phyloP scores from a whole-genome alignment of 2,113 vertebrate genomes.

The Pipra filicauda region DNA sequence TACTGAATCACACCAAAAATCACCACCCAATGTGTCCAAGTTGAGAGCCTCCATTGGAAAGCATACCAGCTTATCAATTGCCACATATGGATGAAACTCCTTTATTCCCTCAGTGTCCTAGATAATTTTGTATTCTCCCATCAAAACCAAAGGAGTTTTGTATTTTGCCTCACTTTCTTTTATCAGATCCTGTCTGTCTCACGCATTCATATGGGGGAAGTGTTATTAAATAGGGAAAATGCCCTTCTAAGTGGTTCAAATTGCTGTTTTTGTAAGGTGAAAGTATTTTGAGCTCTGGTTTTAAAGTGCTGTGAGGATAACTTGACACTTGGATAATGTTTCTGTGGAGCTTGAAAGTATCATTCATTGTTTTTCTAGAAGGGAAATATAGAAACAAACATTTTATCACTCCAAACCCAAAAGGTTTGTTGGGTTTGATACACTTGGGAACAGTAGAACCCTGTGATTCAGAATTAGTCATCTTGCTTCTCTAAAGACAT shows the following conservation, averaged over 20 bases:
- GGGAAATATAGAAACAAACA: neutral
- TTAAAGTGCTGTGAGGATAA: neutral
- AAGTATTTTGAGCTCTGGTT: constrained; percentile 9
- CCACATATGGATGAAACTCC: neutral
- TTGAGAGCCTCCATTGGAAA: neutral
- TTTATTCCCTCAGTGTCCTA: neutral
- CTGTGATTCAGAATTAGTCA: neutral
- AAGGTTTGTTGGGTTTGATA: neutral
- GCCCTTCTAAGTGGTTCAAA: neutral
- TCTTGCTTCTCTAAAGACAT: neutral
- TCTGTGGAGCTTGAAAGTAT: neutral
- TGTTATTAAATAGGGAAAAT: neutral
- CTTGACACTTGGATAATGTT: neutral
- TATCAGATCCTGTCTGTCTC: neutral
- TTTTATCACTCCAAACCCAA: neutral
- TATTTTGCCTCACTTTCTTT: neutral
- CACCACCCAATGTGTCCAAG: neutral
- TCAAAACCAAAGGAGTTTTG: neutral
- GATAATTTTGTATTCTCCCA: neutral
- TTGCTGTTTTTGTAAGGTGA: neutral
- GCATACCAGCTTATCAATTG: neutral
- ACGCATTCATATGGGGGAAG: neutral
- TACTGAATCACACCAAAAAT: neutral
- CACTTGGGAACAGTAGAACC: neutral
- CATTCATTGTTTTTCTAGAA: neutral